These are phyloP conservation scores for Myzus persicae DNA, from an alignment of 1,140 invertebrate species.

Conservation along the genomic window DNA sequence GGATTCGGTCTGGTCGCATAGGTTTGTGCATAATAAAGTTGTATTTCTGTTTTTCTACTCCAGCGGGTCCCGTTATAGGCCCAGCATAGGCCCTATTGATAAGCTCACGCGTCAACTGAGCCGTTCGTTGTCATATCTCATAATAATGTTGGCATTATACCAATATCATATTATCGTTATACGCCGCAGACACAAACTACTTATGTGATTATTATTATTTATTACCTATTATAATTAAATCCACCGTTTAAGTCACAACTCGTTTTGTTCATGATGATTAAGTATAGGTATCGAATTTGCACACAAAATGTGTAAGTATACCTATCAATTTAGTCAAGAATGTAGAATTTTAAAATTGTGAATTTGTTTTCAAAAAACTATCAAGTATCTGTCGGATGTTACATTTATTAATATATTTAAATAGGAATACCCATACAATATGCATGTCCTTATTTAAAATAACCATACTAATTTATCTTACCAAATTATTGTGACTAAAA, in stretches of 20 bases:
- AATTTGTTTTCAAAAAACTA: background rate
- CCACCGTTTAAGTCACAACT: background rate
- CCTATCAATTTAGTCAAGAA: too few species aligned
- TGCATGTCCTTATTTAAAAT: background rate
- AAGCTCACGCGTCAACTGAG: too few species aligned
- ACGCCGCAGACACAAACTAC: background rate
- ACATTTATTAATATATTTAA: background rate
- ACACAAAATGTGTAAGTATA: background rate
- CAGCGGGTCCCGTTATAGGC: too few species aligned
- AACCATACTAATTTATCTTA: background rate
- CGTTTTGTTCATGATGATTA: background rate
- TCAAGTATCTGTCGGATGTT: background rate
- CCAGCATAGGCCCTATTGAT: too few species aligned
- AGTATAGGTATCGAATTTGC: background rate
- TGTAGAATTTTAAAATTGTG: background rate
- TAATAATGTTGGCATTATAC: background rate
- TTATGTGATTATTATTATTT: background rate
- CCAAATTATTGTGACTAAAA: background rate
- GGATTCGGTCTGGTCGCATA: constrained; percentile 59
- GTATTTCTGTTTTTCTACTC: too few species aligned
- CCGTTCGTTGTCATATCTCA: too few species aligned
- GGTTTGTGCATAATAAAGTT: background rate
- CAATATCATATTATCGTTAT: too few species aligned
- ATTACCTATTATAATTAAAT: too few species aligned
- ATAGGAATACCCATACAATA: background rate